Conservation (phyloP, 2,888 invertebrate genomes). For the Phytoseiulus persimilis region DNA sequence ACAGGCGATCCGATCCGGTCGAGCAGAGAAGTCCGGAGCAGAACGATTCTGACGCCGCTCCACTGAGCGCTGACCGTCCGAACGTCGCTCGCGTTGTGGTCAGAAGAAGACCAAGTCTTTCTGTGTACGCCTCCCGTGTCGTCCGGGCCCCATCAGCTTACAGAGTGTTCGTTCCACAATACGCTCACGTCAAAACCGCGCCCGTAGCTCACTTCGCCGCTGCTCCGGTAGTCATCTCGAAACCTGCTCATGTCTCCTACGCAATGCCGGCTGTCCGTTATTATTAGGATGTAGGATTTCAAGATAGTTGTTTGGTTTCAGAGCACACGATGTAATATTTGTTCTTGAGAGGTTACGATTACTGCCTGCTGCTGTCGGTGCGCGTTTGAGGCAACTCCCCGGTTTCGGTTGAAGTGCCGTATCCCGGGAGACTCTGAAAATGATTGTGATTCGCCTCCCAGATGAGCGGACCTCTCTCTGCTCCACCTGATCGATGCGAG, state of each 20-base stretch:
- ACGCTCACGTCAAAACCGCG: constrained; percentile 10
- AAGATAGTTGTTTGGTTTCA: background rate
- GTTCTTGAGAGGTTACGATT: background rate
- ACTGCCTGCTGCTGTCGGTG: no score
- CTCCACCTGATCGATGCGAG: no score
- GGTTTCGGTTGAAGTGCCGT: no score
- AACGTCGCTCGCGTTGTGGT: background rate
- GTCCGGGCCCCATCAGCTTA: constrained; percentile 14
- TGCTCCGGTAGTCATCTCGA: background rate
- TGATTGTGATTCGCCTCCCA: no score
- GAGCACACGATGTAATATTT: background rate
- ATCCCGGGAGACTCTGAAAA: no score
- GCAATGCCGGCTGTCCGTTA: background rate
- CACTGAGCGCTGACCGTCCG: background rate
- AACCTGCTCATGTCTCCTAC: background rate
- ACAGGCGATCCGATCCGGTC: background rate
- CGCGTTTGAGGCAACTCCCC: no score
- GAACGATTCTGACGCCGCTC: background rate
- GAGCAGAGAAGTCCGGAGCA: background rate
- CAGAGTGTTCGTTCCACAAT: background rate
- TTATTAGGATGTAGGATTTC: background rate
- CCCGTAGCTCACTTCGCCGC: constrained; percentile 9
- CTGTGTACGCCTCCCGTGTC: background rate
- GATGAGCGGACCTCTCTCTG: no score
- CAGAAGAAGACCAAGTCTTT: background rate